These are phyloP conservation scores for Chorisops tibialis DNA, from an alignment of 2,888 invertebrate genomes.

Conservation along the genomic window DNA sequence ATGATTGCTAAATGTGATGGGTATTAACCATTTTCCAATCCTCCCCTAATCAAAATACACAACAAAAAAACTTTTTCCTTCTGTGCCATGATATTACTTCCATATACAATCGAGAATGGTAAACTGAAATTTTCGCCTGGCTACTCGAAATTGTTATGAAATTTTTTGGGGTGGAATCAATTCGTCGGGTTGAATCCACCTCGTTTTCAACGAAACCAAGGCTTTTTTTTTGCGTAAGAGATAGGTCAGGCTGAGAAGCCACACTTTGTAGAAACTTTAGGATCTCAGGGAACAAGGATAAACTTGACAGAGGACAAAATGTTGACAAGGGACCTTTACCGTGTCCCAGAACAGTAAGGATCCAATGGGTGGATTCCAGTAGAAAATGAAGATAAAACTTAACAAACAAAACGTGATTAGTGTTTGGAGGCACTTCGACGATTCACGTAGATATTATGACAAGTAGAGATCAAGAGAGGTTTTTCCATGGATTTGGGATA, in stretches of 20 bases:
- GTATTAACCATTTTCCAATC: too few species aligned
- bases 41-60: too few species aligned
- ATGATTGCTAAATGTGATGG: background rate
- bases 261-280: background rate
- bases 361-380: background rate
- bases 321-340: constrained; percentile 12
- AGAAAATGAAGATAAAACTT: constrained; percentile 10
- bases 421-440: background rate
- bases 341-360: background rate
- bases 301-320: constrained; percentile 19
- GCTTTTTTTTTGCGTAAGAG: background rate
- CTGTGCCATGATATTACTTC: too few species aligned
- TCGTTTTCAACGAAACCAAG: too few species aligned
- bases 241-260: constrained; percentile 7
- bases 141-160: too few species aligned
- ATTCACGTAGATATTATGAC: background rate
- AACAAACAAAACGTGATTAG: constrained; percentile 20
- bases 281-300: background rate
- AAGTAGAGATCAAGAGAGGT: background rate
- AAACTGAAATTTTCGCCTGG: too few species aligned
- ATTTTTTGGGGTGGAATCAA: too few species aligned
- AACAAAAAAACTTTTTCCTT: too few species aligned
- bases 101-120: too few species aligned
- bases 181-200: too few species aligned
- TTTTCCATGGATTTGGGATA: background rate